These are phyloP conservation scores for Xiphorhynchus erythropygius DNA, from an alignment of 2,797 vertebrate species.

Conservation along the genomic window DNA sequence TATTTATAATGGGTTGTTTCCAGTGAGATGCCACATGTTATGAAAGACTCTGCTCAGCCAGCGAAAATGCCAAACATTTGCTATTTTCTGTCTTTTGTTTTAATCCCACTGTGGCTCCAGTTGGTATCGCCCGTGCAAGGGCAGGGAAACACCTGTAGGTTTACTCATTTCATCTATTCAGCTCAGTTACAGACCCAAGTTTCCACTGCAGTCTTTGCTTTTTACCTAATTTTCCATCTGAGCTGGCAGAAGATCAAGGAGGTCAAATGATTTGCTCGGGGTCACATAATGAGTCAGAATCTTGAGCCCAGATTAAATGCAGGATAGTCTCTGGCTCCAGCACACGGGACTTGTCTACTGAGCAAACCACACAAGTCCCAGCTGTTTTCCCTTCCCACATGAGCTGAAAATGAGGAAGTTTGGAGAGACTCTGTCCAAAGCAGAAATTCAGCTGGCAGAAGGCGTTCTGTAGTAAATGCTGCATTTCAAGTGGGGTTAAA, in stretches of 20 bases:
- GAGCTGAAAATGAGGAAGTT: constrained; percentile 68
- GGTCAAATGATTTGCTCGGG: constrained; percentile 34
- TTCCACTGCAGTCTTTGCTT: constrained; percentile 41
- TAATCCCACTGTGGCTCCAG: neutral
- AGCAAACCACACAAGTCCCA: constrained; percentile 19
- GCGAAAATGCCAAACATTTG: neutral
- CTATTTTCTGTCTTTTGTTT: constrained; percentile 28
- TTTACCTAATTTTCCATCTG: constrained; percentile 54
- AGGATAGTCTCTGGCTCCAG: constrained; percentile 9
- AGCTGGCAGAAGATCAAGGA: constrained; percentile 55
- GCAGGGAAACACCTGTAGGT: constrained; percentile 48
- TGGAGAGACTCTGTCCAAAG: constrained; percentile 15
- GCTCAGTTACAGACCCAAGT: neutral
- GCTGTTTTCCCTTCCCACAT: constrained; percentile 14
- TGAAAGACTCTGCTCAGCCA: neutral
- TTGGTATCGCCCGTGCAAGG: neutral
- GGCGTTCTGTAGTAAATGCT: neutral
- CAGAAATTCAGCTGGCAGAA: constrained; percentile 20
- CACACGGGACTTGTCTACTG: constrained; percentile 4
- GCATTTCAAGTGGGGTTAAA: neutral
- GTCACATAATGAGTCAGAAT: constrained; percentile 64
- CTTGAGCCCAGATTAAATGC: constrained; percentile 12
- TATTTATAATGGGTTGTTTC: neutral
- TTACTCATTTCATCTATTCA: constrained; percentile 19
- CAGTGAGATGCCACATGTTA: neutral